Base-by-base conservation (phyloP, 2,113 vertebrate genomes). In the Danionella cerebrum region DNA sequence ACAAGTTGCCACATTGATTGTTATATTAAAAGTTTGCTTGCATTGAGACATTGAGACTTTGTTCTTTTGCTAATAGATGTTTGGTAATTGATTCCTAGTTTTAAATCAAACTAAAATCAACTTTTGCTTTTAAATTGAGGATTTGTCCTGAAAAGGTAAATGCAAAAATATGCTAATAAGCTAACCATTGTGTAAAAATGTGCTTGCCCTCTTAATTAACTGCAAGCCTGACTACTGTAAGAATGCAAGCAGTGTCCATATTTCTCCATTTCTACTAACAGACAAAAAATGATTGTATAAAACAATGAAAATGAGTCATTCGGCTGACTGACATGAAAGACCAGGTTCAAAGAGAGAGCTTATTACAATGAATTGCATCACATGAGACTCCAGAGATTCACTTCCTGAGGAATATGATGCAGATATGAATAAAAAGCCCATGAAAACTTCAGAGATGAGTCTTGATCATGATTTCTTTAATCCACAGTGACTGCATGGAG, bases 361-460 rank as follows among this genome's bases (percentile, higher is more conserved):
- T 79, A 84, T 88, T 88, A 84, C 88, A 65, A 78, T 52, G 71
- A 55, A 62, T 89, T 89, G 84, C 88, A 87, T 89, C 88, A 89
- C 85, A 78, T 79, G 75, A 77, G 77, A 78, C 77, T 76, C 73
- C 65, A 75, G 72, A 51, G 68, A 84, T 65, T 83, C 72, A 77
- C 79, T 79, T 77, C 68, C 75, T 78, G 67, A 63, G 35, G 79
- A 73, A 76, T 70, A 73, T 73, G 75, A 64, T 55, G 51, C 75
- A 76, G 71, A 76, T 73, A 70, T 67, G 62, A 70, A 73, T 64
- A 73, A 63, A n/a, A 67, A 51, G 48, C 57, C 35, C 50, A 27
- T 31, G 50, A 69, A 70, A 67, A 73, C 62, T 27, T 57, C 50
- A 29, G 42, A 70, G 70, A 67, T n/a, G 50, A 18, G 60, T 76